Conservation (phyloP, 2,113 vertebrate species). For the Gobiocypris rarus region DNA sequence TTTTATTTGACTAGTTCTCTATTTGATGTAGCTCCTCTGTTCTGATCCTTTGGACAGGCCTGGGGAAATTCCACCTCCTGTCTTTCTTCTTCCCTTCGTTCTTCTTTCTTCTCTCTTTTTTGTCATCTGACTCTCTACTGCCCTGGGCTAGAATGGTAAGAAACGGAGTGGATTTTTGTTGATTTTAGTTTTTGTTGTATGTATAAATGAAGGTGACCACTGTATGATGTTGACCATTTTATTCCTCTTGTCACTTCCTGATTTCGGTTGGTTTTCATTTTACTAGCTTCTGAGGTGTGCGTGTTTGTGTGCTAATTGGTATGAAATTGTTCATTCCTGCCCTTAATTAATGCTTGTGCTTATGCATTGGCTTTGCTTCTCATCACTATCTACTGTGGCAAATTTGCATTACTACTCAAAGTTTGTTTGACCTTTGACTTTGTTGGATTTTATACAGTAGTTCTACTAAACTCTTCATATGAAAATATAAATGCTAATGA, state of each 20-base stretch:
- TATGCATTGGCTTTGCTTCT: not conserved
- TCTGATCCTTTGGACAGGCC: slow-evolving; percentile 11
- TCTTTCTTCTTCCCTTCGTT: slow-evolving; percentile 28
- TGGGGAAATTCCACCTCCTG: slow-evolving; percentile 2
- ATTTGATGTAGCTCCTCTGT: not conserved
- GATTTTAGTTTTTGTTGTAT: slow-evolving; percentile 11
- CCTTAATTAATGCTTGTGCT: not conserved
- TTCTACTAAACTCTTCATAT: not conserved
- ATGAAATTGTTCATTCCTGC: not conserved
- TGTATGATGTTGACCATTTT: not conserved
- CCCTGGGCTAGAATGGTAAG: slow-evolving; percentile 47
- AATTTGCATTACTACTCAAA: not conserved
- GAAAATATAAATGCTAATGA: slow-evolving; percentile 27
- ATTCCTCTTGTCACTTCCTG: not conserved
- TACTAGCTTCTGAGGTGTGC: not conserved
- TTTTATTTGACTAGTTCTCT: slow-evolving; percentile 5
- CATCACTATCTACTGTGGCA: not conserved
- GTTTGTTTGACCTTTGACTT: not conserved
- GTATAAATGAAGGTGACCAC: not conserved
- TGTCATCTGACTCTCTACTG: slow-evolving; percentile 22
- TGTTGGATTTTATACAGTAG: not conserved
- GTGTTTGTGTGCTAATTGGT: not conserved
- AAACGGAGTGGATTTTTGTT: slow-evolving; percentile 29
- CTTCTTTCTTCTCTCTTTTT: not conserved
- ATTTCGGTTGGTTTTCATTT: not conserved